These are phyloP conservation scores for Myopa tessellatipennis DNA, from an alignment of 2,888 invertebrate species.

Conservation along the genomic window DNA sequence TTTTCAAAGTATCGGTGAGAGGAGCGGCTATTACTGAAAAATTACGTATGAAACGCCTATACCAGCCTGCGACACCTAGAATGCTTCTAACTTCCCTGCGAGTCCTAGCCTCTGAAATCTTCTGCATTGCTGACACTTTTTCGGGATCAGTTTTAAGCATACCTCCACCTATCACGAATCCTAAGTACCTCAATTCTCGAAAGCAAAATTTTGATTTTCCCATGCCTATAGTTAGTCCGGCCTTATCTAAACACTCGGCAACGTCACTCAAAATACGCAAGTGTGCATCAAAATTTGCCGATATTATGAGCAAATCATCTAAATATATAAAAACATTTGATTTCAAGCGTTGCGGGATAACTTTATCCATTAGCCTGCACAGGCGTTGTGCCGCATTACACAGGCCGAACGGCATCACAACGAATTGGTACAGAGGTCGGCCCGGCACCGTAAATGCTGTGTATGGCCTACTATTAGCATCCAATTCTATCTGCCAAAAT, in stretches of 20 bases:
- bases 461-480: constrained; percentile 37
- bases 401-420: constrained; percentile 47
- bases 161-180: constrained; percentile 34
- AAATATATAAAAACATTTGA: constrained; percentile 41
- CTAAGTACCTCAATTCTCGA: constrained; percentile 40
- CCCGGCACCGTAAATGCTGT: constrained; percentile 54
- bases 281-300: constrained; percentile 1
- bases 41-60: constrained; percentile 36
- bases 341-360: constrained; percentile 25
- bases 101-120: constrained; percentile 39
- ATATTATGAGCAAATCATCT: constrained; percentile 33
- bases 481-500: constrained; percentile 39
- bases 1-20: constrained; percentile 29
- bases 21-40: constrained; percentile 36
- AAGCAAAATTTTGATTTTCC: constrained; percentile 40
- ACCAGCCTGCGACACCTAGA: constrained; percentile 31
- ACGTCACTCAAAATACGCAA: constrained; percentile 10
- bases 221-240: constrained; percentile 40
- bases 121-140: constrained; percentile 33
- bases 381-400: constrained; percentile 45
- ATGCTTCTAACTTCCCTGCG: constrained; percentile 1
- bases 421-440: constrained; percentile 45
- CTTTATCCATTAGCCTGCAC: constrained; percentile 40
- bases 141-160: constrained; percentile 36
- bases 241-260: constrained; percentile 12